Conservation (phyloP, 1,140 invertebrate species). For the Trichoplusia ni region DNA sequence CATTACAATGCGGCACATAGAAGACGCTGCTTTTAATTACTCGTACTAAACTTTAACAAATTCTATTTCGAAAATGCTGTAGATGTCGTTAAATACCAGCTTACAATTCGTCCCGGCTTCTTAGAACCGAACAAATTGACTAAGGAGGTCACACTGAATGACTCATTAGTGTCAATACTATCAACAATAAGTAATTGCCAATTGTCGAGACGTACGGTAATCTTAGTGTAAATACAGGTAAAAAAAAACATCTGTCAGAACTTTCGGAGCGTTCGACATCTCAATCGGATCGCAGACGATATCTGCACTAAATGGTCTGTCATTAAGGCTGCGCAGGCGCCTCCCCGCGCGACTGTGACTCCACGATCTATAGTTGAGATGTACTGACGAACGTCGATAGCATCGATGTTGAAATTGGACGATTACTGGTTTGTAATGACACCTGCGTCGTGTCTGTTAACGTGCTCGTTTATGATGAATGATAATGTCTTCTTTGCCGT, state of each 20-base stretch:
- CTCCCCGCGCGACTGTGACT: conserved; percentile 31
- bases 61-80: too few relatives aligned
- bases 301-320: conserved; percentile 57
- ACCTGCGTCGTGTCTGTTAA: background rate
- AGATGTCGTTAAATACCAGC: too few relatives aligned
- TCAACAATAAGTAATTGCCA: conserved; percentile 24
- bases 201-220: conserved; percentile 18
- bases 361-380: conserved; percentile 40
- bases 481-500: too few relatives aligned
- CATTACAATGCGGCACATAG: too few relatives aligned
- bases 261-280: conserved; percentile 39
- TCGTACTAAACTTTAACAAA: too few relatives aligned
- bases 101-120: conserved; percentile 10
- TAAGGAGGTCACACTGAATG: conserved; percentile 12
- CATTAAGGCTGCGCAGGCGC: conserved; percentile 45
- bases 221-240: conserved; percentile 50
- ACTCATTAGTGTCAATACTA: conserved; percentile 27
- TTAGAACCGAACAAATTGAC: background rate
- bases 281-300: conserved; percentile 56
- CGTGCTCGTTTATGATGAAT: background rate
- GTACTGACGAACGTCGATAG: conserved; percentile 36
- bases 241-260: conserved; percentile 54
- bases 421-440: conserved; percentile 8
- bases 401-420: conserved; percentile 21
- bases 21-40: too few relatives aligned